Conservation (phyloP, 2,797 vertebrate genomes). For the Intellagama lesueurii region DNA sequence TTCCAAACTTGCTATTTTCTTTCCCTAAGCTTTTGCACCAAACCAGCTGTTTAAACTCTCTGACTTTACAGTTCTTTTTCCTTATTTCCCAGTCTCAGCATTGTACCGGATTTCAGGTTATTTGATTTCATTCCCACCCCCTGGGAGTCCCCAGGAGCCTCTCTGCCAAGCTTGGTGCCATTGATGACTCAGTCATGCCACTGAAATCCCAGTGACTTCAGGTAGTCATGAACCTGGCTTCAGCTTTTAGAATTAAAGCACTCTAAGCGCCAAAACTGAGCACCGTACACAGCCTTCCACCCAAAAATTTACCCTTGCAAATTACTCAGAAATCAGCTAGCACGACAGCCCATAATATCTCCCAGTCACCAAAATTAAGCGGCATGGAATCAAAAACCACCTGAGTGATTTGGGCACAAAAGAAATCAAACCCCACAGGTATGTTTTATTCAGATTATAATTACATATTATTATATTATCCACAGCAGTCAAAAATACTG, state of each 20-base stretch:
- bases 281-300: neutral
- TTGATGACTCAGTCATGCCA: too few relatives aligned
- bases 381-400: neutral
- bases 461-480: neutral
- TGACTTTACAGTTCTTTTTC: too few relatives aligned
- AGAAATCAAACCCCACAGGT: neutral
- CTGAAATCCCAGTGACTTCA: too few relatives aligned
- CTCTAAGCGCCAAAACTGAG: neutral
- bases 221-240: neutral
- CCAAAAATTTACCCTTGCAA: neutral
- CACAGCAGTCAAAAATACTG: neutral
- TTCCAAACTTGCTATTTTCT: too few relatives aligned
- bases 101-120: too few relatives aligned
- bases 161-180: too few relatives aligned
- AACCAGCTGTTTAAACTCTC: too few relatives aligned
- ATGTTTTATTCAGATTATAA: neutral
- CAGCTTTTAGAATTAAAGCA: neutral
- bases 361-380: neutral
- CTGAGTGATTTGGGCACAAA: neutral
- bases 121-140: too few relatives aligned
- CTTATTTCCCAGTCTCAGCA: too few relatives aligned
- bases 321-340: too few relatives aligned
- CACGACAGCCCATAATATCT: neutral
- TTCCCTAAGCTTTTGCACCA: too few relatives aligned
- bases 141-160: too few relatives aligned